Conservation (phyloP, 2,888 invertebrate species). For the Hypomecis punctinalis region DNA sequence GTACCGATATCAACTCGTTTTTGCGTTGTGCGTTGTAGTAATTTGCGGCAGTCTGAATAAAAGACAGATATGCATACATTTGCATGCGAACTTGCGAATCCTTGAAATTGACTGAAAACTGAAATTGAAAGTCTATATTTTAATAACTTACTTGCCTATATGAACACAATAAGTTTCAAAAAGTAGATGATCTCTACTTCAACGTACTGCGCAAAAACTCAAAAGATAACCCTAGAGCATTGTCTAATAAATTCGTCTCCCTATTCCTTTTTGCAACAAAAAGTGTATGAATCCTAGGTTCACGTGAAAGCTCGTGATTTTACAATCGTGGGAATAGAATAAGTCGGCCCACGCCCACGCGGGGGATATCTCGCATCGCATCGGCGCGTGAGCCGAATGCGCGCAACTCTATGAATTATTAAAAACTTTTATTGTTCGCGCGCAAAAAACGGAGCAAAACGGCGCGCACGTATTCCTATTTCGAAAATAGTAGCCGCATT, state of each 20-base stretch:
- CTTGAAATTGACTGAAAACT: no score
- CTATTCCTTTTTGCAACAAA: conserved; percentile 26
- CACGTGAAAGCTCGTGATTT: conserved; percentile 74
- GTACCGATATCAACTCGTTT: background rate
- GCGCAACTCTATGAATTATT: conserved; percentile 79
- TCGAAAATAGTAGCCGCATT: conserved; percentile 73
- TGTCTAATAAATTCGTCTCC: conserved; percentile 6
- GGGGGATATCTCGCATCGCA: conserved; percentile 67
- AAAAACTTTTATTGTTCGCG: conserved; percentile 78
- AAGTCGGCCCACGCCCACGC: conserved; percentile 57
- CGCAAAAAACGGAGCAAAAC: conserved; percentile 72
- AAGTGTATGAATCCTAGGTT: conserved; percentile 42
- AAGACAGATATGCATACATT: no score
- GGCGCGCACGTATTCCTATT: conserved; percentile 70
- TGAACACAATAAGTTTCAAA: no score
- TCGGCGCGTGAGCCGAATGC: conserved; percentile 75
- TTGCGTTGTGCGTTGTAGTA: background rate
- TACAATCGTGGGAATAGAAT: conserved; percentile 79
- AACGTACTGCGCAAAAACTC: no score
- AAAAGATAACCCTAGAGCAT: background rate
- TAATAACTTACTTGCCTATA: no score
- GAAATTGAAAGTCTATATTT: no score
- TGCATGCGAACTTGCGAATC: no score
- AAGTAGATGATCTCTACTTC: no score
- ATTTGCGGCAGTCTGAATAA: no score